Base-by-base conservation (phyloP, 2,888 invertebrate species). In the Athalia circularis region DNA sequence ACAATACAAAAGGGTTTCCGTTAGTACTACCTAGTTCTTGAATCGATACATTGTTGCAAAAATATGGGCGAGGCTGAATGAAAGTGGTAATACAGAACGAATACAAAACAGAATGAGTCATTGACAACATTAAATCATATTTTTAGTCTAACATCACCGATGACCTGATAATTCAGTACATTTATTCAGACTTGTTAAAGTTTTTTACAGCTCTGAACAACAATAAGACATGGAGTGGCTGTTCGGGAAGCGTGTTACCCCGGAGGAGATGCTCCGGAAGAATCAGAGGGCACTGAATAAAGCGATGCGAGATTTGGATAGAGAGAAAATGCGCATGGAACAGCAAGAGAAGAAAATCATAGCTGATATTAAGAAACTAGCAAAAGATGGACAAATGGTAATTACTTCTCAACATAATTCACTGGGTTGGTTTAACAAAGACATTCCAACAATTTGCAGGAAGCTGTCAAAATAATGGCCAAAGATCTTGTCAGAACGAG, bases 391-490 rank as follows among this genome's bases (percentile, higher is more conserved):
- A 11, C 99, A 99, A 92, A 99, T 99, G 98, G 97, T 97, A 89
- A 87, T 43, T 74, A 9, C 4, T 29, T 13, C 99, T 99, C 81
- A 99, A 99, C 90, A 29, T 29, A 29, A 29, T 29, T 29, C 29
- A 29, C 29, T 29, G 29, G 0, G 29, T 29, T 29, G 29, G 29
- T 29, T 29, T 89, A 87, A 81, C 80, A 47, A 65, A 50, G 15
- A 52, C 11, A 54, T 47, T 62, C 45, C 70, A 62, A 9, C 61
- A 65, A 80, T 74, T 86, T 88, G 59, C 88, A 97, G 97, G 99
- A 99, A 92, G 98, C 99, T 11, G 99, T 99, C 0, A 99, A 98
- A 92, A 99, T 99, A 84, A 99, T 99, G 99, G 99, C 99, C 0
- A 98, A 98, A 90, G 99, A 99, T 92, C 92, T 99, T 83, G 99